A percentile compares a stretch with the other conserved stretches of the same genome.
Conservation (phyloP, 2,888 invertebrate species). For the Troilus luridus region DNA sequence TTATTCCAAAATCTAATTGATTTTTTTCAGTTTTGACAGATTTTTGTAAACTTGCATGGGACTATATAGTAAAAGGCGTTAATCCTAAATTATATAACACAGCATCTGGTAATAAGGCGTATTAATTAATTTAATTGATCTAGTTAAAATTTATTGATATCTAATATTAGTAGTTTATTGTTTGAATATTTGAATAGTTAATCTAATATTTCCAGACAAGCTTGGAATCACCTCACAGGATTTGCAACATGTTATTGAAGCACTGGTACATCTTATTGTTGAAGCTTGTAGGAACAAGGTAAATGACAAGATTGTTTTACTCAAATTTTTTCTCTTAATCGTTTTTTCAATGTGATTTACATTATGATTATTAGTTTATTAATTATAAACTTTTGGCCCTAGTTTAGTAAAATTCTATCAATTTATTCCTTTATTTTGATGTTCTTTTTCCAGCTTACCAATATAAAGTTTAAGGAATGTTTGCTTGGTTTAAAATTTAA, state of each 20-base stretch:
- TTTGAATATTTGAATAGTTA: background rate
- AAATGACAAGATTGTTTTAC: slow-evolving; percentile 56
- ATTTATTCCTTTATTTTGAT: slow-evolving; percentile 25
- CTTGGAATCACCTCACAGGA: slow-evolving; percentile 72
- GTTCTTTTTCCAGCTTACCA: slow-evolving; percentile 69
- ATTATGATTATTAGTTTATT: slow-evolving; percentile 6
- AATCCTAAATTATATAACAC: slow-evolving; percentile 76
- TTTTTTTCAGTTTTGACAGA: slow-evolving; percentile 76
- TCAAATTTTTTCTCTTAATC: no score
- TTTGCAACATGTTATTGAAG: slow-evolving; percentile 79
- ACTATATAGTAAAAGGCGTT: slow-evolving; percentile 78
- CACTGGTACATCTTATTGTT: slow-evolving; percentile 80
- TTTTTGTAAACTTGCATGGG: slow-evolving; percentile 79
- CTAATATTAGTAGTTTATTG: background rate
- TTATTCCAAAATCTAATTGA: background rate
- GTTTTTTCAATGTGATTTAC: background rate
- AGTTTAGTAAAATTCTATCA: no score
- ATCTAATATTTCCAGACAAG: slow-evolving; percentile 72
- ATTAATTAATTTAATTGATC: background rate
- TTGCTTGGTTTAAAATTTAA: slow-evolving; percentile 65
- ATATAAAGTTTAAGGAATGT: slow-evolving; percentile 67
- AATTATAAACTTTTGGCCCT: slow-evolving; percentile 22
- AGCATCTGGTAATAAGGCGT: slow-evolving; percentile 74
- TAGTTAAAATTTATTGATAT: background rate
- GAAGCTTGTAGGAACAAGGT: slow-evolving; percentile 81